Evolutionary conservation across 2,888 invertebrate genomes (phyloP), one percentile per base, ranked within the genome.

Genomic region (Dyspetes luteomarginatus): DNA sequence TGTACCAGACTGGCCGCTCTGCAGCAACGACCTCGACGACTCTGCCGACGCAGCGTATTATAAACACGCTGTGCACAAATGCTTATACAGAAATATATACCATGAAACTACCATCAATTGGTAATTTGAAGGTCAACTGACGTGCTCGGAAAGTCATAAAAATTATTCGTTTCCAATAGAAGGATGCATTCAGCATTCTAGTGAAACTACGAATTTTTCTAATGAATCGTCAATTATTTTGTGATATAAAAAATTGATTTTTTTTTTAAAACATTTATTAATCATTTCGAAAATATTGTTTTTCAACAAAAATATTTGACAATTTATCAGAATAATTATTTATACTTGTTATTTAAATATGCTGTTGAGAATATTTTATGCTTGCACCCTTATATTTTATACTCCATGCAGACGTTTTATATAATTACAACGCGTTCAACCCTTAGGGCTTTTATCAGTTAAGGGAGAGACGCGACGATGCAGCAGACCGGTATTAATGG

Each of bases 391-490:
- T 4, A 30, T 9, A 0, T 7, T 30, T 9, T 4, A 30, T 30
- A 9, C 12, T 9, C 36, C 2, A 36, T 36, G 36, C n/a, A n/a
- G n/a, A n/a, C n/a, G 9, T 36, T 36, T 36, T 36, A 36, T n/a
- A n/a, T 36, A 0, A 36, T 12, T 12, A 12, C 12, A 36, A 12
- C 36, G n/a, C n/a, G 30, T 9, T 36, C 36, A 12, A 36, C 2
- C 36, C 9, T 4, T 30, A 4, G 30, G 30, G 30, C 5, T 30
- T 75, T 65, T 80, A 41, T 30, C 48, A 62, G 67, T 77, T 50
- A 45, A 77, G 76, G 76, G 71, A 68, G 69, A 67, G 36, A 64
- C 65, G 67, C 76, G 76, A 55, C 80, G 80, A 68, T 72, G 80
- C 80, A 76, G 67, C 60, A 69, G 65, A 72, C 50, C 41, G 52